Base-by-base conservation (phyloP, 2,113 vertebrate species). In the Xyrauchen texanus region DNA sequence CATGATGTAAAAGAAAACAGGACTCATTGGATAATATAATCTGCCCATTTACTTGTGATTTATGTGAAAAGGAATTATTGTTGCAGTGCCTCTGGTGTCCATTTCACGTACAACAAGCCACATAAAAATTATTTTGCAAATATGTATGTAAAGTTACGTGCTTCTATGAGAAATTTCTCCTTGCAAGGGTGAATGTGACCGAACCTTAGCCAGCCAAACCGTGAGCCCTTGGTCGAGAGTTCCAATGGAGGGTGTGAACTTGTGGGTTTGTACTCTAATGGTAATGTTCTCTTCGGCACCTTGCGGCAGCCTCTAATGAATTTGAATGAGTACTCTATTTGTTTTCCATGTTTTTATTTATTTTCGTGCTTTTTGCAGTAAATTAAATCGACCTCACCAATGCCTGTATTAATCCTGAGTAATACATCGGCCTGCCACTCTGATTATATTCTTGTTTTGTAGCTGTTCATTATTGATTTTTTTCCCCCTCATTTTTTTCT, bases 301-400 rank as follows among this genome's bases (percentile, higher is more conserved):
- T 83, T 75, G 86, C 87, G 88, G 87, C 87, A 85, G 79, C 85
- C 91, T 91, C 87, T 92, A 91, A 91, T 92, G 92, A 93, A 92
- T 92, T 88, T 91, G 91, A 92, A 92, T 93, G 90, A 91, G 90
- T 82, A 89, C 89, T 92, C 90, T 87, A 92, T 92, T 93, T 92
- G 91, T 91, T 92, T 92, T 90, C 88, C 86, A 90, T 91, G 90
- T 91, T 92, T 92, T 92, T 91, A 92, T 91, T 89, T 92, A 92
- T 92, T 91, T 91, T 91, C 89, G 85, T 88, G 86, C 85, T 90
- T 91, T 89, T 87, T 83, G 76, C 88, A 89, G 90, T 90, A 91
- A 92, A 92, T 92, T 91, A 90, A 93, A 93, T 92, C 86, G 88
- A 91, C 88, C 84, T 86, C 87, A 76, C 81, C 86, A 88, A 88